Base-by-base conservation (phyloP, 2,888 invertebrate species). In the Dendrolimus pini region DNA sequence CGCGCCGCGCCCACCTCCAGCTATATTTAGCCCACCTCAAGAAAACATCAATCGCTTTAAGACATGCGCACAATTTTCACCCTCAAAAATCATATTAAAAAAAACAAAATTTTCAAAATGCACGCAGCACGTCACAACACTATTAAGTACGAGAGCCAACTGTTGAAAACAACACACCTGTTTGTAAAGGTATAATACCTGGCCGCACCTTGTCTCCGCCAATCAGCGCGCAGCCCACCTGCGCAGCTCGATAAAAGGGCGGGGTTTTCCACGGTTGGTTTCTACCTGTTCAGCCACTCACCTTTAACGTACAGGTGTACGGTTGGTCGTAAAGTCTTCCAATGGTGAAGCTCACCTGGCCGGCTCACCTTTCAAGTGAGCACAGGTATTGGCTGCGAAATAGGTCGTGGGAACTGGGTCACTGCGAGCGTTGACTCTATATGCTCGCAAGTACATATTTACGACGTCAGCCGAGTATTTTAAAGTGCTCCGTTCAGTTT, bases 161-260 rank as follows among this genome's bases (percentile, higher is more conserved):
- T 54, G 53, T 41, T 42, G 54, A 7, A 65, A 65, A 59, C 58
- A 60, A 61, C 64, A 61, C 79, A 87, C 84, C 83, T 87, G 82
- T 72, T 65, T 70, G 61, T 68, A 69, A 77, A 80, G 76, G 76
- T 80, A 63, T n/a, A 47, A 61, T 78, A 87, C 86, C 85, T 85
- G 86, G 64, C 65, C 68, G 70, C 72, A 83, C 78, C 83, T 81
- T 77, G 67, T 68, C 66, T 66, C 78, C 73, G 72, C 85, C 89
- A 90, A 90, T 90, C 84, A 78, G 77, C 86, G 89, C 89, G 89
- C 89, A 90, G 74, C 75, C 71, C 71, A 87, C 89, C 86, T 89
- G 89, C 89, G 89, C 89, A 90, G 89, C 71, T 90, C 89, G 87
- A 89, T 90, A 89, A 82, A 82, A 78, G 77, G 88, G 88, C 87